Evolutionary conservation across 2,888 invertebrate species (phyloP).

Genomic region (Ennomos erosarius): DNA sequence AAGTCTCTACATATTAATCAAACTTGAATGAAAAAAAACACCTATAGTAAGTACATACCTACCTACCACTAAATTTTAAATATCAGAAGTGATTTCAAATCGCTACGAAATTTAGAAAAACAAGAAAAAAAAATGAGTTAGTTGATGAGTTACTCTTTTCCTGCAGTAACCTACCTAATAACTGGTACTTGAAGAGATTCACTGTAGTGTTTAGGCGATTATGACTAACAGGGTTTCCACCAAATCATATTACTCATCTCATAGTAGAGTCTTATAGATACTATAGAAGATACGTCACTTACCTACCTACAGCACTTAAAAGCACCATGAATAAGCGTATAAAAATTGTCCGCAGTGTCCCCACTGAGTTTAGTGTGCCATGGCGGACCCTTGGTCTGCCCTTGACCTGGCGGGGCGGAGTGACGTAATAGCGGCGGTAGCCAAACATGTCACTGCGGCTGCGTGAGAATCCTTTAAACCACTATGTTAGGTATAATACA

Average conservation of each 20-base stretch:
- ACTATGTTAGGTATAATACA: too few species aligned
- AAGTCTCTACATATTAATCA: too few species aligned
- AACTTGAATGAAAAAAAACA: too few species aligned
- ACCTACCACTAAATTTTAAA: too few species aligned
- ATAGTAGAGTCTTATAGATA: too few species aligned
- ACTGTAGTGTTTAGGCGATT: neutral
- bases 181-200: neutral
- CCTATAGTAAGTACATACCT: too few species aligned
- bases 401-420: constrained; percentile 51
- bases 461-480: constrained; percentile 28
- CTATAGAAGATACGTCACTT: neutral
- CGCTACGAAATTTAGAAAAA: too few species aligned
- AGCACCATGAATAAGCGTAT: neutral
- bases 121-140: too few species aligned
- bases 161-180: too few species aligned
- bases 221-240: neutral
- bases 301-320: neutral
- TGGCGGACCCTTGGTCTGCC: constrained; percentile 33
- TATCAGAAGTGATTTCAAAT: too few species aligned
- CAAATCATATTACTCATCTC: neutral
- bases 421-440: constrained; percentile 49
- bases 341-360: neutral
- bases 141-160: too few species aligned
- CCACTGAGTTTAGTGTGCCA: constrained; percentile 8
- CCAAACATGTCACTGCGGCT: constrained; percentile 42